Percentiles rank a stretch among this genome's conserved stretches.
phyloP scores from a whole-genome alignment of 2,797 vertebrate genomes.

The Chiroxiphia lanceolata region DNA sequence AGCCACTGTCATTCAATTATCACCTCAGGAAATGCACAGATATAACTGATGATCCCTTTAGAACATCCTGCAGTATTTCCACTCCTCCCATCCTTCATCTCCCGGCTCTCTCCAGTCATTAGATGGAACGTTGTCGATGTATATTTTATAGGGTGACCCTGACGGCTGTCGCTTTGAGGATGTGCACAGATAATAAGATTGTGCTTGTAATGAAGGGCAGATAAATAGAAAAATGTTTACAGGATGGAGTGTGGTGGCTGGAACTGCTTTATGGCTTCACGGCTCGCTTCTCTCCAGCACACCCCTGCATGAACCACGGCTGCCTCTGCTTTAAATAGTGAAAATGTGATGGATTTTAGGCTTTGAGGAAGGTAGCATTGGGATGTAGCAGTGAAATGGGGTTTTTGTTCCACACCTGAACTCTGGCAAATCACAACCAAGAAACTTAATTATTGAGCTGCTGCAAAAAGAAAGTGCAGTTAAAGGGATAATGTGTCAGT shows the following conservation, averaged over 20 bases:
- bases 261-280: slow-evolving; percentile 52
- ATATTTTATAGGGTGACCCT: slow-evolving; percentile 80
- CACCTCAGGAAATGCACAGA: slow-evolving; percentile 78
- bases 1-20: slow-evolving; percentile 79
- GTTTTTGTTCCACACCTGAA: not conserved
- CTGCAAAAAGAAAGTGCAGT: not conserved
- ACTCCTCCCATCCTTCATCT: slow-evolving; percentile 63
- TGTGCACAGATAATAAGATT: slow-evolving; percentile 76
- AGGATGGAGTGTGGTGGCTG: slow-evolving; percentile 28
- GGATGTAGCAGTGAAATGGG: not conserved
- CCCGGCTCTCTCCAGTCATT: slow-evolving; percentile 61
- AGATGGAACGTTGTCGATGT: slow-evolving; percentile 67
- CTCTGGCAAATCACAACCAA: not conserved
- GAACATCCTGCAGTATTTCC: slow-evolving; percentile 49
- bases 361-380: not conserved
- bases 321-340: not conserved
- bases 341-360: not conserved
- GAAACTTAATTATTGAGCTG: not conserved
- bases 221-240: slow-evolving; percentile 76
- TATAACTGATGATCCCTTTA: slow-evolving; percentile 74
- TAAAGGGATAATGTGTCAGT: not conserved
- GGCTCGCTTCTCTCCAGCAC: not conserved
- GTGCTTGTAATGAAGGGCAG: slow-evolving; percentile 74
- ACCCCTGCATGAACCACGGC: rapidly evolving
- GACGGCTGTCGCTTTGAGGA: slow-evolving; percentile 74